These are phyloP conservation scores for Hipparchia sbordonii DNA, from an alignment of 2,888 invertebrate species.

Conservation along the genomic window DNA sequence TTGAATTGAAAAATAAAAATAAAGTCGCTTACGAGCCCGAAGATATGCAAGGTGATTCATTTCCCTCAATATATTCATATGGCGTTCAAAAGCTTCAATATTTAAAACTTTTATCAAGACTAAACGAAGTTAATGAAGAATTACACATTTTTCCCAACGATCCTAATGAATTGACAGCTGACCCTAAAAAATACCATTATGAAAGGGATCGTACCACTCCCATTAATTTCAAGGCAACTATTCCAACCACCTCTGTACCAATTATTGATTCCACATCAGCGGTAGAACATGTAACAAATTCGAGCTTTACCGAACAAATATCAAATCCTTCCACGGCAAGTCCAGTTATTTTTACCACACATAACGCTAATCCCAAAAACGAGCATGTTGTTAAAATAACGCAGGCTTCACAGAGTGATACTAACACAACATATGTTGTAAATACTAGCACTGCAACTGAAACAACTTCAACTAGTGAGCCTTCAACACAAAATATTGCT, in stretches of 20 bases:
- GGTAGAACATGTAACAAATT: constrained; percentile 46
- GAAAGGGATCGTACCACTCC: constrained; percentile 52
- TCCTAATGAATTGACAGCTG: constrained; percentile 52
- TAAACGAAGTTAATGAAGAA: constrained; percentile 68
- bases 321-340: constrained; percentile 48
- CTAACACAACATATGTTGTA: constrained; percentile 53
- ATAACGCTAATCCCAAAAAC: constrained; percentile 51
- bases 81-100: constrained; percentile 73
- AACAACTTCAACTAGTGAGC: constrained; percentile 42
- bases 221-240: constrained; percentile 40
- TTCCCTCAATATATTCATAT: constrained; percentile 69
- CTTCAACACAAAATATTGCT: constrained; percentile 54
- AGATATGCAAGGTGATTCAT: constrained; percentile 72
- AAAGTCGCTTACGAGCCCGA: constrained; percentile 69
- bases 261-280: constrained; percentile 44
- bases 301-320: constrained; percentile 45
- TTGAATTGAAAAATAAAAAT: constrained; percentile 42
- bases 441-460: constrained; percentile 49
- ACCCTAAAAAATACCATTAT: constrained; percentile 63
- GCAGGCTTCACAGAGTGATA: constrained; percentile 52
- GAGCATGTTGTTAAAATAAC: constrained; percentile 60
- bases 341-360: constrained; percentile 49
- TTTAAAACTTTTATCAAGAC: constrained; percentile 63
- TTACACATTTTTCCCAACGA: constrained; percentile 70
- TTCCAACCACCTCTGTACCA: constrained; percentile 40